Conservation (phyloP, 2,797 vertebrate species). For the Chrosomus eos region DNA sequence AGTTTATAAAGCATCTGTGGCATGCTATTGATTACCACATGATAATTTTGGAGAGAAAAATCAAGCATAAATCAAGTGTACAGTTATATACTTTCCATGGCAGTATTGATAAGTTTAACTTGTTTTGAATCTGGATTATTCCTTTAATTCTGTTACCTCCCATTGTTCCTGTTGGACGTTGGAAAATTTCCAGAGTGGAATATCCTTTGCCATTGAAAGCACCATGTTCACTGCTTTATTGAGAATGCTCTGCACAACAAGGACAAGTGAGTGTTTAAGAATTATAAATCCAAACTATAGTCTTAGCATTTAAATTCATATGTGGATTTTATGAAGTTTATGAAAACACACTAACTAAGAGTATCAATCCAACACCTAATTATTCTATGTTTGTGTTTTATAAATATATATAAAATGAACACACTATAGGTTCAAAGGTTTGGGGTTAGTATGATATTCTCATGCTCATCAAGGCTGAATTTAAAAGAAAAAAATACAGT, state of each 20-base stretch:
- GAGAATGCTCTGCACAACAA: constrained; percentile 71
- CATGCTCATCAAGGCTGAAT: neutral
- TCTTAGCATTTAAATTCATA: neutral
- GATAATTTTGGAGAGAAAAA: neutral
- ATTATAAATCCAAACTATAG: neutral
- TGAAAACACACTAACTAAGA: neutral
- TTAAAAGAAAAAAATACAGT: neutral
- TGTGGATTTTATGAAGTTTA: neutral
- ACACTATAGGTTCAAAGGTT: neutral
- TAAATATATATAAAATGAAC: neutral
- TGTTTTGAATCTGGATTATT: neutral
- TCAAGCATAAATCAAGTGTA: neutral
- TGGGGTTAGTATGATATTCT: neutral
- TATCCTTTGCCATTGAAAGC: constrained; percentile 76
- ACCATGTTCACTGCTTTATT: constrained; percentile 78
- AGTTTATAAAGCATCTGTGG: neutral
- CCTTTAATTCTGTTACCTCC: constrained; percentile 69
- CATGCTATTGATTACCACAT: neutral
- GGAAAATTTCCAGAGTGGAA: constrained; percentile 81
- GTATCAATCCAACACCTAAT: neutral
- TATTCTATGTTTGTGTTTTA: neutral
- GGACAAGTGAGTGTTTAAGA: neutral
- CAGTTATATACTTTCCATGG: neutral
- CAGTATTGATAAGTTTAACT: constrained; percentile 3
- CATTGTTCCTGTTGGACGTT: constrained; percentile 80